Base-by-base conservation (phyloP, 92 coral and sea anemone species). In the Porites lobata region DNA sequence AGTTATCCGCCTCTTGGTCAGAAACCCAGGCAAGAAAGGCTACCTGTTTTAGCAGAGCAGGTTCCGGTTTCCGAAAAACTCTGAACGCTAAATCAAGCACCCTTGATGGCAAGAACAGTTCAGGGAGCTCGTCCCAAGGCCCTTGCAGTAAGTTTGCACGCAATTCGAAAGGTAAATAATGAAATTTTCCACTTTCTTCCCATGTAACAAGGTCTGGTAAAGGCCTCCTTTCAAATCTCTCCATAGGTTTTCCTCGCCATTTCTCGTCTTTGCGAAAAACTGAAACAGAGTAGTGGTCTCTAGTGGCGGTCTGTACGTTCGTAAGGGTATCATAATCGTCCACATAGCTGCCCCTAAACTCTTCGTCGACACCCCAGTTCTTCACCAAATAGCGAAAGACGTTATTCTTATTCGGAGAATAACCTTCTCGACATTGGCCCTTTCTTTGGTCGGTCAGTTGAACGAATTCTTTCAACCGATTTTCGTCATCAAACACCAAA, bases 11-110 rank as follows among this genome's bases (percentile, higher is more conserved):
- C 8, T 89, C 92, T 18, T 78, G 70, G 47, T 53, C 73, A 9
- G 92, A 78, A 51, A 85, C 32, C 93, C 93, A 90, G 9, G 85
- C 72, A 14, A 90, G 78, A 56, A 85, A 19, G 14, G 87, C 90
- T 18, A 90, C 63, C n/a, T 47, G 50, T 4, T 24, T 19, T 11
- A 90, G 63, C 17, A 90, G 22, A 32, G 86, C 79, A n/a, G 81
- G 87, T 85, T 71, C 79, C 38, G 90, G 90, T 24, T 79, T 58
- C 38, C 67, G 65, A 77, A 78, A 57, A 11, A 78, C 43, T 54
- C 53, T 47, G 77, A 85, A 90, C 18, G 75, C 86, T 18, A 21
- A 68, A 50, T 90, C 93, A 63, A 79, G 75, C 61, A 75, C 54
- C 59, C 89, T 81, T 59, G 91, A 54, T 56, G 91, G 91, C 19